phyloP scores from a whole-genome alignment of 2,113 vertebrate species.

The Gobius niger region DNA sequence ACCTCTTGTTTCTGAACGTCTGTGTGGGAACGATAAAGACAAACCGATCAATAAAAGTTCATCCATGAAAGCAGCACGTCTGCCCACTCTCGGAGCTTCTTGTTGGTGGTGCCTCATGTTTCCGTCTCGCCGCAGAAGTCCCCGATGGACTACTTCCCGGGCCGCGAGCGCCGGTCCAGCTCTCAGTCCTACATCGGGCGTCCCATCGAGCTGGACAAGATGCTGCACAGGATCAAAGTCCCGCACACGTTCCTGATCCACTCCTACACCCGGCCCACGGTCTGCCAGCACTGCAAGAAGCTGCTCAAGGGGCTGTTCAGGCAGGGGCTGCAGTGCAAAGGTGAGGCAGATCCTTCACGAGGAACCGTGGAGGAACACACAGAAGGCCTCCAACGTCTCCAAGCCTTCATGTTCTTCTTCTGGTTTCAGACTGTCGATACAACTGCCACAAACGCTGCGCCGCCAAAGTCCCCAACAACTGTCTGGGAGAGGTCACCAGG shows the following conservation, averaged over 20 bases:
- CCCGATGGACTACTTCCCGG: slow-evolving; percentile 83
- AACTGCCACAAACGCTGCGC: slow-evolving; percentile 98
- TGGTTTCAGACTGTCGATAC: slow-evolving; percentile 93
- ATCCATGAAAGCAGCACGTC: no score
- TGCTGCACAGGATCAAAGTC: slow-evolving; percentile 95
- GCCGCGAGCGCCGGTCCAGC: slow-evolving; percentile 89
- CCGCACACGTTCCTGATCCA: slow-evolving; percentile 97
- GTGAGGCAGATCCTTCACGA: no score
- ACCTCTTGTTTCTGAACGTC: no score
- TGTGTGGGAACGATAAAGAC: no score
- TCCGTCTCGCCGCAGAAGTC: slow-evolving; percentile 82
- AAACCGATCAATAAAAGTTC: no score
- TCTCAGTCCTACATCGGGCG: slow-evolving; percentile 92
- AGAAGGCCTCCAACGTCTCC: no score
- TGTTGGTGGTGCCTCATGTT: no score
- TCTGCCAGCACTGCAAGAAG: slow-evolving; percentile 98
- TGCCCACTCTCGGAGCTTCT: no score
- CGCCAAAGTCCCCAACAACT: slow-evolving; percentile 95
- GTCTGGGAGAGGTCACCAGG: slow-evolving; percentile 91
- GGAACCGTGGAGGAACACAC: no score
- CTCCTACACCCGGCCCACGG: slow-evolving; percentile 93
- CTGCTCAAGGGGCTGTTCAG: slow-evolving; percentile 90
- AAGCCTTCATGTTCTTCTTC: no score
- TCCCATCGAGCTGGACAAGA: slow-evolving; percentile 94
- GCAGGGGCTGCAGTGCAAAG: slow-evolving; percentile 86